These are phyloP conservation scores for Hoplodrina blanda DNA, from an alignment of 2,888 invertebrate genomes.

Conservation along the genomic window DNA sequence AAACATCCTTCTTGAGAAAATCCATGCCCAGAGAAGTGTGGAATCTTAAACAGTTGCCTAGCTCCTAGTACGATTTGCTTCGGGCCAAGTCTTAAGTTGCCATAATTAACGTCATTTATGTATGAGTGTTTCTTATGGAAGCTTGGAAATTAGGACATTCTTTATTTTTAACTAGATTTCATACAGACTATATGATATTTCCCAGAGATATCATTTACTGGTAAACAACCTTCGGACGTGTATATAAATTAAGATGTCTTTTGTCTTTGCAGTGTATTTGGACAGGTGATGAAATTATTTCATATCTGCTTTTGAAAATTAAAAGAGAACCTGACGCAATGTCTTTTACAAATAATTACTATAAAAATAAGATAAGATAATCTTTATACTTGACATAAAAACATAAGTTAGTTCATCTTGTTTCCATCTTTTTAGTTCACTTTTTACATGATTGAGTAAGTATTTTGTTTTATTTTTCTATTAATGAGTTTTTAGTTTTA, in stretches of 20 bases:
- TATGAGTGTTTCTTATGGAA: slow-evolving; percentile 32
- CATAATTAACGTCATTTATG: slow-evolving; percentile 17
- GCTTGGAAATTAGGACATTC: slow-evolving; percentile 44
- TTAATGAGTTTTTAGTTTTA: no score
- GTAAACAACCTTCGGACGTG: slow-evolving; percentile 30
- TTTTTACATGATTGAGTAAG: background rate
- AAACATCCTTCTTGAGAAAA: slow-evolving; percentile 66
- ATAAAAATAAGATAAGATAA: background rate
- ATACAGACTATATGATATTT: slow-evolving; percentile 37
- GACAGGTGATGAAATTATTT: slow-evolving; percentile 20
- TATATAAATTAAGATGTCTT: slow-evolving; percentile 24
- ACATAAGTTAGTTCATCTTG: background rate
- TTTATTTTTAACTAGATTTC: slow-evolving; percentile 19
- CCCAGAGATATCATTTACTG: slow-evolving; percentile 45
- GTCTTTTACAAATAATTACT: background rate
- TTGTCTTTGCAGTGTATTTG: slow-evolving; percentile 28
- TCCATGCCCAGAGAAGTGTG: slow-evolving; percentile 57
- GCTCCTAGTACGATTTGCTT: slow-evolving; percentile 24
- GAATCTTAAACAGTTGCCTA: slow-evolving; percentile 67
- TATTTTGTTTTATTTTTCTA: no score
- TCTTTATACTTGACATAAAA: background rate
- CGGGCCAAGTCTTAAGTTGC: slow-evolving; percentile 18
- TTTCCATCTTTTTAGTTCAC: background rate
- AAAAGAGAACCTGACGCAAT: slow-evolving; percentile 15
- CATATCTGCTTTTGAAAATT: slow-evolving; percentile 7